Base-by-base conservation (phyloP, 2,888 invertebrate species). In the Gymnosoma rotundatum region DNA sequence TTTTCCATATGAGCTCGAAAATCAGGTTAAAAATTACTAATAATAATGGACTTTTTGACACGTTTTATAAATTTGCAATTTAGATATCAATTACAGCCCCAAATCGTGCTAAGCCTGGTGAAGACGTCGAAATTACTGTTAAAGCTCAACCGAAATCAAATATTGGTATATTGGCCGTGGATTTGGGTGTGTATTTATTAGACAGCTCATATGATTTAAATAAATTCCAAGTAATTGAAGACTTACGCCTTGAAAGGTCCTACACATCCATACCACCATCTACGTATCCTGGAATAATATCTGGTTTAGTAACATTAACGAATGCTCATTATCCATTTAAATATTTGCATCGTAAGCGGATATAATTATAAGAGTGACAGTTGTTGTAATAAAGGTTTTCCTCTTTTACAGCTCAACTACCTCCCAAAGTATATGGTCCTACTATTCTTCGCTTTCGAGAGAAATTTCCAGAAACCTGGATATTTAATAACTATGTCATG, bases 141-240 rank as follows among this genome's bases (percentile, higher is more conserved):
- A 93, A 94, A 8, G 95, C 98, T 0, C 96, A 96, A 89, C 95
- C 97, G 0, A 95, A 97, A 88, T 97, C 98, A 0, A 95, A 95
- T 87, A 95, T 98, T 14, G 97, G 97, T 6, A 92, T 98, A 36
- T 32, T 83, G 18, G 83, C 83, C 1, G 83, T 83, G 0, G 83
- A 83, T n/a, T 63, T 83, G 61, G 83, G 73, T 20, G 83, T 83
- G 0, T 78, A 74, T 42, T 32, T 78, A 6, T 54, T 83, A 16
- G 78, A 83, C 14, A 12, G 18, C 0, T 18, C 78, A 20, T 78
- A 78, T n/a, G 83, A 83, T 63, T 94, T 83, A 10, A 10, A 58
- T 0, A 69, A n/a, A 63, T 0, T 12, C 3, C 2, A 38, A 2
- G 74, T 83, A 21, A 9, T 83, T 8, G 0, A 1, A 0, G 45